Evolutionary conservation across 1,140 invertebrate species (phyloP).

Genomic region (Colletes latitarsis): DNA sequence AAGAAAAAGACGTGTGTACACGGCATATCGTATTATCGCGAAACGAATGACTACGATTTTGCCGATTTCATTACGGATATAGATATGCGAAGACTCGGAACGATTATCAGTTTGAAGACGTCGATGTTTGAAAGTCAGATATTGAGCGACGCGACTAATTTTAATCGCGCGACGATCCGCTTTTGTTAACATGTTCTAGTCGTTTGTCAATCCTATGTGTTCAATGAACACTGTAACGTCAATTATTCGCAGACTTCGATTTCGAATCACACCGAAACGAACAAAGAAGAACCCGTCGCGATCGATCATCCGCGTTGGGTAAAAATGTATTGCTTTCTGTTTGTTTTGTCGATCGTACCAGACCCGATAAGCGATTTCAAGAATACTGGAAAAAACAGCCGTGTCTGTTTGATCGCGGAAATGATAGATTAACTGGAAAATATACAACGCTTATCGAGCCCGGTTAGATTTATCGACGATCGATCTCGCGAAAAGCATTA

Average conservation of each 20-base stretch:
- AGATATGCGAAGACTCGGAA: neutral
- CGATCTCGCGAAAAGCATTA: neutral
- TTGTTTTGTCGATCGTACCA: neutral
- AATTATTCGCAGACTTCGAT: neutral
- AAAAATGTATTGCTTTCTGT: neutral
- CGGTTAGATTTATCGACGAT: neutral
- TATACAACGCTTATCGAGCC: neutral
- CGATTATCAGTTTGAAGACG: no score
- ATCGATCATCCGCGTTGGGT: neutral
- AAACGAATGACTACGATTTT: neutral
- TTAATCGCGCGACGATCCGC: no score
- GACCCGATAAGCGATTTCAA: constrained; percentile 33
- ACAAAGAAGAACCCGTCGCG: neutral
- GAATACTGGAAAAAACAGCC: neutral
- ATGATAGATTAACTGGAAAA: constrained; percentile 6
- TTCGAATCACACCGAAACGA: neutral
- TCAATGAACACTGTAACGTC: neutral
- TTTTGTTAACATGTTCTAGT: no score
- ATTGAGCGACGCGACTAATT: no score
- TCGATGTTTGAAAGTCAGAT: neutral
- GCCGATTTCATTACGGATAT: neutral
- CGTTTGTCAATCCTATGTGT: neutral
- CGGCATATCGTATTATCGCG: constrained; percentile 27
- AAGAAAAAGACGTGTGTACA: constrained; percentile 25
- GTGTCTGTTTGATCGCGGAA: neutral